These are phyloP conservation scores for Brachynemurus nebulosus DNA, from an alignment of 2,888 invertebrate genomes.

Conservation along the genomic window DNA sequence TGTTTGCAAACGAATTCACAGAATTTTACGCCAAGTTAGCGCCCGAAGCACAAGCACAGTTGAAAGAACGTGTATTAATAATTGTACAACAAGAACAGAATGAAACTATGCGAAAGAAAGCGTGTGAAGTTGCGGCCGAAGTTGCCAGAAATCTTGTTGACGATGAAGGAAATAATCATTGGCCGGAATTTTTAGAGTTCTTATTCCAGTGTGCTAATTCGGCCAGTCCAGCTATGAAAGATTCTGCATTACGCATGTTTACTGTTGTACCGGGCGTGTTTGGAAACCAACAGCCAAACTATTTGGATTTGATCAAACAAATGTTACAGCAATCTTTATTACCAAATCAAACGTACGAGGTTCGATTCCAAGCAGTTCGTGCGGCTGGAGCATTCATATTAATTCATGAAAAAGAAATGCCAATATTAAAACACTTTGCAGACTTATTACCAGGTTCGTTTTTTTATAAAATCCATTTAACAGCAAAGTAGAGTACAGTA, in stretches of 20 bases:
- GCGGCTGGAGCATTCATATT: slow-evolving; percentile 79
- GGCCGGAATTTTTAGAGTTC: slow-evolving; percentile 88
- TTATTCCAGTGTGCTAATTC: slow-evolving; percentile 89
- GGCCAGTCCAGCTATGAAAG: slow-evolving; percentile 68
- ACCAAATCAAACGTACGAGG: slow-evolving; percentile 55
- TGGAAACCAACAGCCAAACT: slow-evolving; percentile 86
- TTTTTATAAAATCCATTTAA: slow-evolving; percentile 13
- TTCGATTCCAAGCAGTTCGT: slow-evolving; percentile 69
- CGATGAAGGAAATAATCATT: slow-evolving; percentile 89
- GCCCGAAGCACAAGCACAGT: slow-evolving; percentile 65
- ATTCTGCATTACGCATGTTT: slow-evolving; percentile 89
- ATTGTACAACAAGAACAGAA: slow-evolving; percentile 74
- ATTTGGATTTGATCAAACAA: slow-evolving; percentile 85
- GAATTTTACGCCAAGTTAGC: slow-evolving; percentile 83
- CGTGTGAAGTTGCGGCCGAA: slow-evolving; percentile 94
- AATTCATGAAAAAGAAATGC: slow-evolving; percentile 86
- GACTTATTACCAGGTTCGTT: slow-evolving; percentile 64
- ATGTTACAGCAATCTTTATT: slow-evolving; percentile 78
- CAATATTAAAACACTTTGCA: slow-evolving; percentile 74
- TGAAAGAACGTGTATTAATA: slow-evolving; percentile 75
- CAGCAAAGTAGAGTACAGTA: too few relatives aligned
- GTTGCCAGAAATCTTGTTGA: slow-evolving; percentile 87
- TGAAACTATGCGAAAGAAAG: slow-evolving; percentile 69
- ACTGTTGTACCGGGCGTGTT: slow-evolving; percentile 93
- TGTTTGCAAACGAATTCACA: slow-evolving; percentile 79